Base-by-base conservation (phyloP, 2,888 invertebrate genomes). In the Alentia gelatinosa region DNA sequence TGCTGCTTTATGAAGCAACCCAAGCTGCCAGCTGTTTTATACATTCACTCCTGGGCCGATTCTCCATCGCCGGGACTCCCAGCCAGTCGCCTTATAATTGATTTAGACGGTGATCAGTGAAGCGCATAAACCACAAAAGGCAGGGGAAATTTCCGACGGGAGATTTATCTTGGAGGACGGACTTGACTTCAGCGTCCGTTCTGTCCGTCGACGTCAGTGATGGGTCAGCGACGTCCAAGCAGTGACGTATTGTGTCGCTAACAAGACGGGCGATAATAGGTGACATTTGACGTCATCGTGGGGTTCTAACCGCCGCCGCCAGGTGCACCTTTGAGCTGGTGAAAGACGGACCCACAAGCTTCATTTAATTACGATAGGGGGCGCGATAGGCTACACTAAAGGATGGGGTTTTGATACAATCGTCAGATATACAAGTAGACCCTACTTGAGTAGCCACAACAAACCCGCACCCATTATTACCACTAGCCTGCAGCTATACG, bases 161-260 rank as follows among this genome's bases (percentile, higher is more conserved):
- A 79, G 37, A 79, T 79, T 79, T 79, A 79, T 79, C 37, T 35
- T 79, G 35, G 9, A n/a, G 79, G 63, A 26, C 23, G 79, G 74
- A 0, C 7, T 7, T 12, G 74, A 33, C 30, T 26, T 12, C 74
- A 33, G 74, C n/a, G n/a, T 33, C 79, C 19, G 79, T 35, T 15
- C 39, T 33, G 9, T 79, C 79, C 26, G 37, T 35, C 79, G 0
- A 79, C 79, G 39, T 79, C 79, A 35, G 9, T 79, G 79, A 79
- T 39, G 79, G 79, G 35, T 79, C 79, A 79, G n/a, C 39, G 79
- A 79, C 79, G 79, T 79, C 37, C 9, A 12, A 12, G 79, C 39
- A 79, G 79, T 79, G 79, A 79, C 79, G 79, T 79, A 79, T 79
- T 79, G 79, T 79, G 37, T 39, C 37, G 37, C 79, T 79, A 79